phyloP scores from a whole-genome alignment of 2,797 vertebrate genomes.

The Etheostoma perlongum region DNA sequence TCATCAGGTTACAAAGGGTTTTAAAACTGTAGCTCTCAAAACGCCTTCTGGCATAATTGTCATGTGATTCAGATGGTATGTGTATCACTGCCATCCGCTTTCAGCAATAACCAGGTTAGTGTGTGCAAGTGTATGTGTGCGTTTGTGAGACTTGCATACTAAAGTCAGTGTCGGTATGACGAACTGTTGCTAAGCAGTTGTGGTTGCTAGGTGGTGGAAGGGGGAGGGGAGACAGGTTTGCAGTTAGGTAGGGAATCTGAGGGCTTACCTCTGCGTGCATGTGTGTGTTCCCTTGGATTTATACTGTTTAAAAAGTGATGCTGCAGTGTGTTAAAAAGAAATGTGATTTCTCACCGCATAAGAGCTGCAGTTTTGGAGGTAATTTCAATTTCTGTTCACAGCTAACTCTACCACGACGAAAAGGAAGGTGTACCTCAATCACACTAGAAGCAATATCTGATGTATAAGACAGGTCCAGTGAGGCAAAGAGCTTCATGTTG shows the following conservation, averaged over 20 bases:
- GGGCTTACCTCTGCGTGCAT: constrained; percentile 67
- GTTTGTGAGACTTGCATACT: constrained; percentile 73
- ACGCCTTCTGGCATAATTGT: constrained; percentile 40
- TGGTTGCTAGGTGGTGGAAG: constrained; percentile 80
- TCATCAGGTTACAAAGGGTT: constrained; percentile 8
- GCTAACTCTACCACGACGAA: background rate
- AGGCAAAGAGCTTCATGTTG: background rate
- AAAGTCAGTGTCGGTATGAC: constrained; percentile 78
- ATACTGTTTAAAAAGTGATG: constrained; percentile 25
- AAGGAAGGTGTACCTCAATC: background rate
- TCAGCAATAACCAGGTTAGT: constrained; percentile 66
- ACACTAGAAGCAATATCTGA: background rate
- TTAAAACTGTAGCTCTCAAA: constrained; percentile 41
- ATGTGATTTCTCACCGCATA: background rate
- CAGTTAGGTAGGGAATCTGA: constrained; percentile 70
- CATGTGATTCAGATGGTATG: constrained; percentile 53
- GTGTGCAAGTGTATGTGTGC: constrained; percentile 45
- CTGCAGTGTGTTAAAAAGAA: background rate
- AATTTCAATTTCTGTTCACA: background rate
- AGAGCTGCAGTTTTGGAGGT: background rate
- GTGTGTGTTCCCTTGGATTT: constrained; percentile 15
- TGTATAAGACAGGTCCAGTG: background rate
- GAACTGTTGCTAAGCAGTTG: constrained; percentile 85
- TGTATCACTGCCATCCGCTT: constrained; percentile 39
- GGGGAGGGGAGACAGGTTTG: constrained; percentile 64